These are phyloP conservation scores for Drosophila lacertosa DNA, from an alignment of 1,140 invertebrate species.

Conservation along the genomic window DNA sequence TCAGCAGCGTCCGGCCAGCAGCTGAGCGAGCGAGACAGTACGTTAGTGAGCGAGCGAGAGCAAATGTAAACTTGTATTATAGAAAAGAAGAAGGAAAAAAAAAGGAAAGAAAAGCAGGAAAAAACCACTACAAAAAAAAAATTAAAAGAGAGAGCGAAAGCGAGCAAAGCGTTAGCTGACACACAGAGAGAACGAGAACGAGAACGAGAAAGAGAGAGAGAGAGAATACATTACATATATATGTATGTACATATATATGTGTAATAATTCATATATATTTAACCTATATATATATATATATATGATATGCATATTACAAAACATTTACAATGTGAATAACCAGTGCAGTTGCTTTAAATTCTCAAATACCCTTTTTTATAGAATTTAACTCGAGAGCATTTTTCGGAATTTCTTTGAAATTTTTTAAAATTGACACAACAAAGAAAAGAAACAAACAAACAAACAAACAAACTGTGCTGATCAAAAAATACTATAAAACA, in stretches of 20 bases:
- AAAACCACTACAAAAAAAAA: slow-evolving; percentile 2
- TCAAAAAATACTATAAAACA: background rate
- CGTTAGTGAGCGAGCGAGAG: slow-evolving; percentile 25
- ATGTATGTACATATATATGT: no score
- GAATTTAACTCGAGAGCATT: slow-evolving; percentile 69
- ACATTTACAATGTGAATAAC: slow-evolving; percentile 41
- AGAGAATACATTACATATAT: slow-evolving; percentile 26
- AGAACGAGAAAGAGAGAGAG: slow-evolving; percentile 18
- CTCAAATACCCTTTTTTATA: slow-evolving; percentile 44
- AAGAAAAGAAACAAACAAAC: background rate
- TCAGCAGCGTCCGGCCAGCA: slow-evolving; percentile 44
- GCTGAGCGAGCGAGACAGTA: slow-evolving; percentile 21
- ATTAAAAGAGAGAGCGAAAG: slow-evolving; percentile 18
- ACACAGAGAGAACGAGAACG: background rate
- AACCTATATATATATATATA: slow-evolving; percentile 4
- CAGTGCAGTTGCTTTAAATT: slow-evolving; percentile 80
- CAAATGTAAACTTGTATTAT: slow-evolving; percentile 72
- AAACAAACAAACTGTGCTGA: slow-evolving; percentile 42
- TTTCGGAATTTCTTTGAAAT: slow-evolving; percentile 60
- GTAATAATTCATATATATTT: background rate
- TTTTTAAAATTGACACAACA: slow-evolving; percentile 31
- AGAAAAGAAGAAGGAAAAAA: slow-evolving; percentile 24
- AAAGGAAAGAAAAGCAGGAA: slow-evolving; percentile 24
- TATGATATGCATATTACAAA: no score
- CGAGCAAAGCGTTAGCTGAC: background rate